phyloP scores from a whole-genome alignment of 2,888 invertebrate genomes.

The Vanessa cardui region DNA sequence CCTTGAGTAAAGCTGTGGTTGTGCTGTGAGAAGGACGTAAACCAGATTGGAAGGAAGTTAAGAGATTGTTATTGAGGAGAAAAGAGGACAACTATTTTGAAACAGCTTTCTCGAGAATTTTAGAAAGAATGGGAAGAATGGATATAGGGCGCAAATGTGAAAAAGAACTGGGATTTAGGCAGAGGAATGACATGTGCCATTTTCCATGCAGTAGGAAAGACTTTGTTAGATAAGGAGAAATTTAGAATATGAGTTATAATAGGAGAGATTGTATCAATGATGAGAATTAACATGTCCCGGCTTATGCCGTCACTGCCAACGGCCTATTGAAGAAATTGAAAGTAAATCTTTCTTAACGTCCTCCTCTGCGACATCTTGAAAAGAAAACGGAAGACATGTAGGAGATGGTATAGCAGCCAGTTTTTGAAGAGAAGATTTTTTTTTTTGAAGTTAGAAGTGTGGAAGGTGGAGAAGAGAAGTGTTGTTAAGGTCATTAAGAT shows the following conservation, averaged over 20 bases:
- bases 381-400: no score
- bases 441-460: no score
- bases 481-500: no score
- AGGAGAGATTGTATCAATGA: constrained; percentile 8
- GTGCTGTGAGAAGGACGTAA: not conserved
- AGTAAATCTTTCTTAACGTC: no score
- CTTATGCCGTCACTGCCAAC: constrained; percentile 8
- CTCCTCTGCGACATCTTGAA: no score
- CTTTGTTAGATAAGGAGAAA: not conserved
- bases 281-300: constrained; percentile 9
- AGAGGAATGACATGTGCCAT: constrained; percentile 14
- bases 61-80: constrained; percentile 1
- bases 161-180: constrained; percentile 12
- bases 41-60: not conserved
- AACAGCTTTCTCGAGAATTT: not conserved
- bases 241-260: constrained; percentile 5
- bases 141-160: constrained; percentile 7
- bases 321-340: constrained; percentile 1
- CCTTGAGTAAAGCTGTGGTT: not conserved
- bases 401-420: no score
- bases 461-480: no score
- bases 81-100: no score
- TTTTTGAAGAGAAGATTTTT: no score
- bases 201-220: constrained; percentile 47
- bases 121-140: constrained; percentile 7